Evolutionary conservation across 2,888 invertebrate genomes (phyloP), one percentile per base, ranked within the genome.

Genomic region (Melolontha melolontha): DNA sequence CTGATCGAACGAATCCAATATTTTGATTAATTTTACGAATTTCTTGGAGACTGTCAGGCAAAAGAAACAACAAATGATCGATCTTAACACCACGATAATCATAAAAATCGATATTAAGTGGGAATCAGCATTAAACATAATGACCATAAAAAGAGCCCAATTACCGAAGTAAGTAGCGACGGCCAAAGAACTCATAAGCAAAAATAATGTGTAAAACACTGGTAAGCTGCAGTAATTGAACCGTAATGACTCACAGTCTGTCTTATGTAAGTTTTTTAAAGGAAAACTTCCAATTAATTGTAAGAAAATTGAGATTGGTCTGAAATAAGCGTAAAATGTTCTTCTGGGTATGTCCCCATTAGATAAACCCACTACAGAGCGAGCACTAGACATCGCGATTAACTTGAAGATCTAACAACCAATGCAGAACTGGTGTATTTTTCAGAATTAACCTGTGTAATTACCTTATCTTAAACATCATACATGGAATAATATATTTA

Each of bases 11-110:
- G 27, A 54, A 29, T 75, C 71, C 22, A 75, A 44, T 4, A 75
- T 62, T 57, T 71, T 69, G 11, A 76, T 74, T 52, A 76, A 54
- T 51, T 66, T 69, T 10, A 73, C 71, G 55, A 76, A 65, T 55
- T 74, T 73, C 42, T 64, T 71, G 1, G 70, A 71, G 7, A 52
- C 54, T 5, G 8, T 39, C 8, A 44, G 34, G 40, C 70, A 75
- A 16, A 71, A 74, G 10, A 64, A 17, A 29, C 68, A 75, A 50
- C 73, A 73, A 7, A 73, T 0, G 40, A 67, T 42, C 1, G 74
- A 73, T 42, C 73, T 65, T 11, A 39, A 22, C 6, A 72, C n/a
- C 51, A 76, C 71, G 11, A 71, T 7, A 27, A 65, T 64, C n/a
- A 73, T 49, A 69, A 50, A 57, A 6, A 14, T 10, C 17, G 34